Base-by-base conservation (phyloP, 2,113 vertebrate genomes). In the Tretioscincus oriximinensis region DNA sequence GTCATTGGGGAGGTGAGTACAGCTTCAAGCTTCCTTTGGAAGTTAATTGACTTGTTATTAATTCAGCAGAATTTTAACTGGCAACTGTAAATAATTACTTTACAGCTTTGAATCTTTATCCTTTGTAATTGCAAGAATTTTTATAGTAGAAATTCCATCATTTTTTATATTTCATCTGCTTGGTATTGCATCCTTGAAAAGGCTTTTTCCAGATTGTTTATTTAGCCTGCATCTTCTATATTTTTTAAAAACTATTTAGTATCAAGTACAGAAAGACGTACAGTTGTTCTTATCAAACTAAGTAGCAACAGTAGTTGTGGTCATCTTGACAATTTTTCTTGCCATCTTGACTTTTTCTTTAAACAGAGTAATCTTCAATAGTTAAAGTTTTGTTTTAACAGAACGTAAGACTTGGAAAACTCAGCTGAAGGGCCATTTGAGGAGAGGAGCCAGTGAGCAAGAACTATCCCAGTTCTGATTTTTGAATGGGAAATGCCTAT, bases 1-100 rank as follows among this genome's bases (percentile, higher is more conserved):
- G 95, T 98, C 85, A 96, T 99, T 88, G 91, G 83, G 51, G 96
- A 99, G 98, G 98, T 99, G 84, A 83, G 87, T 20, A 29, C 69
- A 69, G 5, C 20, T 73, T 45, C 47, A 26, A 45, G 60, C 26
- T 29, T 26, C 24, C 54, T 78, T 41, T 2, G 7, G 24, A 60
- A 12, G 22, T 73, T 73, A n/a, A 64, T 65, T 16, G 16, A 22
- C 11, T 28, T n/a, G 9, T 71, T 24, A n/a, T 26, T 69, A 69
- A 16, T 69, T 73, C 26, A 51, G 11, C 41, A 73, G 4, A 9
- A 21, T 73, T 80, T 49, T 31, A 24, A 20, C 28, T 49, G 24
- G 20, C n/a, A 45, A 63, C 16, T 64, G 58, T 61, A 51, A 60
- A 31, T 54, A 29, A 14, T 22, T 63, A 63, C 28, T 29, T 45